Conservation (phyloP, 2,797 vertebrate species). For the Rhyacichthys aspro region DNA sequence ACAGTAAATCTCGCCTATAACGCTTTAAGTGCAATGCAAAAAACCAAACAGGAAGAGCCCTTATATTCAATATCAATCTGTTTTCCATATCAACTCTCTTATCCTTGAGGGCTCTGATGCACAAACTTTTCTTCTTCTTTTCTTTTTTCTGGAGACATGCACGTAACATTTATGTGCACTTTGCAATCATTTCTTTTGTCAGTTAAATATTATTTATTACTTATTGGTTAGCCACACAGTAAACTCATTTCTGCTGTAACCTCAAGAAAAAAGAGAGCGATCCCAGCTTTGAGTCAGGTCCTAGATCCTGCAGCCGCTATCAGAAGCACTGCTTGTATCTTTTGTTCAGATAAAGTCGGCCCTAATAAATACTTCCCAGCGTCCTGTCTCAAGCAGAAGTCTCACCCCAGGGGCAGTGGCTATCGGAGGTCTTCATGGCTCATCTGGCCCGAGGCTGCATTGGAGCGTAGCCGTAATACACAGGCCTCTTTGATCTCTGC, state of each 20-base stretch:
- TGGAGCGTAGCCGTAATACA: slow-evolving; percentile 40
- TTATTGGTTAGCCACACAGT: slow-evolving; percentile 3
- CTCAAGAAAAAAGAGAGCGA: slow-evolving; percentile 23
- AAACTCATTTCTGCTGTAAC: slow-evolving; percentile 31
- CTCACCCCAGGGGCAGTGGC: slow-evolving; percentile 26
- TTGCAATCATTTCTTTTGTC: too few species aligned
- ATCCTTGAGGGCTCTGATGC: slow-evolving; percentile 1
- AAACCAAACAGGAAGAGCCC: neutral
- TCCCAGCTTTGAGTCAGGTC: neutral
- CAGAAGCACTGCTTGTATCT: slow-evolving; percentile 28
- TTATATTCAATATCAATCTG: neutral
- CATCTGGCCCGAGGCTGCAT: slow-evolving; percentile 32
- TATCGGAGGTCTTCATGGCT: slow-evolving; percentile 54
- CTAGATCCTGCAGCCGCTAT: slow-evolving; percentile 15
- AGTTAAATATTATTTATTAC: too few species aligned
- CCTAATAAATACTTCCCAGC: too few species aligned
- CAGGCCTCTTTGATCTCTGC: slow-evolving; percentile 62
- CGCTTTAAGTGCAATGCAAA: neutral
- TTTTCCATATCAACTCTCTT: slow-evolving; percentile 12
- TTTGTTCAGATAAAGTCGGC: slow-evolving; percentile 23
- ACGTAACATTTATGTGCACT: slow-evolving; percentile 29
- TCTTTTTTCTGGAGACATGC: too few species aligned
- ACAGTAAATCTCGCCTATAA: neutral
- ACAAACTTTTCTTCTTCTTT: too few species aligned
- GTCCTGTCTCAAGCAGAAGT: slow-evolving; percentile 19